A percentile compares a stretch with the other conserved stretches of the same genome.
These are phyloP conservation scores for Andrena fulva DNA, from an alignment of 2,888 invertebrate species.

Conservation along the genomic window DNA sequence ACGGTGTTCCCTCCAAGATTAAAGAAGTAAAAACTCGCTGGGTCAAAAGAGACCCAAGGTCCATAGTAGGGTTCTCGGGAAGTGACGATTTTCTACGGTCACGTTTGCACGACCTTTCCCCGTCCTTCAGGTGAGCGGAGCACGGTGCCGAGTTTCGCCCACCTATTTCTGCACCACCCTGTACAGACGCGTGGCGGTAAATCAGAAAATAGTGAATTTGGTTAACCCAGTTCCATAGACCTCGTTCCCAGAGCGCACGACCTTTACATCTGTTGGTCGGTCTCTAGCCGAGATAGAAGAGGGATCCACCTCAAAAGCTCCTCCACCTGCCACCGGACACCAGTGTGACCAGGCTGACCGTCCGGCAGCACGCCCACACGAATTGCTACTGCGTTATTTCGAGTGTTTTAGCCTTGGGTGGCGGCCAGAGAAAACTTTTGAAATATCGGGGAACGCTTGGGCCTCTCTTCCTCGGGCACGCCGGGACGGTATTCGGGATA, in stretches of 20 bases:
- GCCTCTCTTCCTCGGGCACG: slow-evolving; percentile 59
- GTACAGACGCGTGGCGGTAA: background rate
- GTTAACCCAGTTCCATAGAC: slow-evolving; percentile 66
- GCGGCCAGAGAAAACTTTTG: slow-evolving; percentile 82
- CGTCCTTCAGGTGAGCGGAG: background rate
- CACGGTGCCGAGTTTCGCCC: background rate
- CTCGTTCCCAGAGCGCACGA: slow-evolving; percentile 51
- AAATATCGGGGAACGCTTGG: slow-evolving; percentile 76
- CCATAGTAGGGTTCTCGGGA: background rate
- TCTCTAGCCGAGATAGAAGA: slow-evolving; percentile 33
- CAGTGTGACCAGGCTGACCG: slow-evolving; percentile 72
- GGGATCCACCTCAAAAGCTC: slow-evolving; percentile 61
- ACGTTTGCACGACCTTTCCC: background rate
- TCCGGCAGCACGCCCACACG: slow-evolving; percentile 77
- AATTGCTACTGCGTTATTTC: slow-evolving; percentile 81
- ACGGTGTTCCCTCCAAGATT: too few relatives aligned
- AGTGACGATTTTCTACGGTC: background rate
- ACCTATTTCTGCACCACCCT: background rate
- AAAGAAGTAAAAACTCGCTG: too few relatives aligned
- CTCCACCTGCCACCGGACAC: slow-evolving; percentile 75
- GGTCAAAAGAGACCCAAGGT: too few relatives aligned
- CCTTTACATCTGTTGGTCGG: slow-evolving; percentile 58
- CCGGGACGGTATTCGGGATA: slow-evolving; percentile 43
- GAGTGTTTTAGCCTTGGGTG: slow-evolving; percentile 81
- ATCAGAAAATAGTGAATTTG: slow-evolving; percentile 41